Percentiles rank a stretch among this genome's conserved stretches.
Evolutionary conservation across 2,888 invertebrate genomes (phyloP).

Genomic region (Onchidella celtica): DNA sequence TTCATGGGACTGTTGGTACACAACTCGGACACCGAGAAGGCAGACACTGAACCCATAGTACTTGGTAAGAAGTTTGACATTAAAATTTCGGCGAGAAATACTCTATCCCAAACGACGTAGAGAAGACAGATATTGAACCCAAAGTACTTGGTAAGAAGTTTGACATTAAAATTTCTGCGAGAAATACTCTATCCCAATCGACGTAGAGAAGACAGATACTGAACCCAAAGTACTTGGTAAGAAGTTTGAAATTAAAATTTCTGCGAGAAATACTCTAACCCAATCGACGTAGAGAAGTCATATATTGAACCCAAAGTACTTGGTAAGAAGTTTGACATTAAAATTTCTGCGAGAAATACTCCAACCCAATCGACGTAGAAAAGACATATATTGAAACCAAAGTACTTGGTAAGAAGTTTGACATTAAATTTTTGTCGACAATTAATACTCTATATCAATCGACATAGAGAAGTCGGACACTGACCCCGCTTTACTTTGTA

Average conservation of each 20-base stretch:
- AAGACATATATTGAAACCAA: too few species aligned
- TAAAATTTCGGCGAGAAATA: background rate
- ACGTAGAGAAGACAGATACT: background rate
- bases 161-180: background rate
- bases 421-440: too few species aligned
- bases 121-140: background rate
- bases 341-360: background rate
- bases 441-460: too few species aligned
- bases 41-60: background rate
- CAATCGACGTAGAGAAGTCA: background rate
- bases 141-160: background rate
- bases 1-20: conserved; percentile 59
- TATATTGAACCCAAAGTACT: background rate
- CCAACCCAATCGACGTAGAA: background rate
- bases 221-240: background rate
- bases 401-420: too few species aligned
- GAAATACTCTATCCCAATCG: background rate
- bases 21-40: conserved; percentile 16
- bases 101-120: background rate
- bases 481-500: too few species aligned
- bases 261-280: background rate
- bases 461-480: too few species aligned
- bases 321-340: background rate
- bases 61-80: background rate
- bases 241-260: background rate